Evolutionary conservation across 2,797 vertebrate genomes (phyloP), one percentile per base, ranked within the genome.

Genomic region (Cryptoblepharus egeriae): DNA sequence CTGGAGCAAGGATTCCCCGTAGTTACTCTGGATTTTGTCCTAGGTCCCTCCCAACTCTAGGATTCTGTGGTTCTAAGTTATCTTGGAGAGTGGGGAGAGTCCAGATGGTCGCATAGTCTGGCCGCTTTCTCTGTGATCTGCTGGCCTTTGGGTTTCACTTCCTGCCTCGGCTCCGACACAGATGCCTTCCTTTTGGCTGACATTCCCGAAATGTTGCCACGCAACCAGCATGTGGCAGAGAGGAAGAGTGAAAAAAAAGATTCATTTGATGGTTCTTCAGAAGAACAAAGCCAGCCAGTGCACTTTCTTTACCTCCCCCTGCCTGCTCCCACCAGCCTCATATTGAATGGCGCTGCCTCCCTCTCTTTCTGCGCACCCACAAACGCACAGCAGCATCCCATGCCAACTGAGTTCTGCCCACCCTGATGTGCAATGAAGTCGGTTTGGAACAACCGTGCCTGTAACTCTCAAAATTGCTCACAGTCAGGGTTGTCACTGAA

Each of bases 221-320:
- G 79, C 79, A 85, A 68, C 84, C 72, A 4, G 75, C 30, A 45
- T n/a, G 69, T 60, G 63, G 74, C 74, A 77, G 75, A 67, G 73
- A 73, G 67, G 20, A 61, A 8, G 52, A 42, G 30, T 61, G 70
- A 28, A 32, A 39, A 73, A 28, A 32, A 39, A 73, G 20, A 4
- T 1, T 22, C 22, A 22, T 39, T 72, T 35, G 42, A 32, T 37
- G 20, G 30, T 42, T 52, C 30, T 77, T 64, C 49, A 68, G 73
- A 63, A 45, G 13, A 61, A 78, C 20, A 71, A 55, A 83, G 72
- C 16, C 72, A 16, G 58, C 7, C 30, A 35, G 39, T 0, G 24
- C 32, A 3, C 13, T 20, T 24, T 37, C 18, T 49, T 35, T 30
- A 60, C 61, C 9, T 7, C 24, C 45, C 28, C n/a, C 24, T 30